Percentiles rank a stretch among this genome's conserved stretches.
Conservation (phyloP, 2,797 vertebrate genomes). For the Brachymystax lenok region DNA sequence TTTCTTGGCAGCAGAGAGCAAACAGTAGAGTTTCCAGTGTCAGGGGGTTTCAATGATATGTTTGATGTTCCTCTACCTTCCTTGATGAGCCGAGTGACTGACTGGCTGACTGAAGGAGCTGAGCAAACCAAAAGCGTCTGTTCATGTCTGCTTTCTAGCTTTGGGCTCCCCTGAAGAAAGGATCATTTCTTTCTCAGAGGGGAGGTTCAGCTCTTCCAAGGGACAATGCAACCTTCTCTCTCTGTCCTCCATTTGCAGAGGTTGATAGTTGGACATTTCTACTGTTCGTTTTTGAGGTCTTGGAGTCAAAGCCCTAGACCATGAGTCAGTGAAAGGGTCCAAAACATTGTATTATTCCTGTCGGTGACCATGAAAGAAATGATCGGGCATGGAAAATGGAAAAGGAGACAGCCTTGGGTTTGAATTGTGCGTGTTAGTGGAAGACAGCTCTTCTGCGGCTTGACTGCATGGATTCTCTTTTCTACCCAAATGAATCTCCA, state of each 20-base stretch:
- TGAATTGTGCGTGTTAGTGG: too few relatives aligned
- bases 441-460: too few relatives aligned
- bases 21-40: background rate
- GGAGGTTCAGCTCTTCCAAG: background rate
- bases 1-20: background rate
- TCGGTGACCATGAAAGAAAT: background rate
- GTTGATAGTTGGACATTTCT: background rate
- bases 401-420: background rate
- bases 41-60: background rate
- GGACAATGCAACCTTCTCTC: background rate
- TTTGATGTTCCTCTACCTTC: background rate
- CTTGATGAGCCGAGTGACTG: background rate
- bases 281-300: background rate
- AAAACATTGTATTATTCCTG: background rate
- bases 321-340: background rate
- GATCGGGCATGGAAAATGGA: background rate
- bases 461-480: too few relatives aligned
- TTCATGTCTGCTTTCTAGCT: constrained; percentile 28
- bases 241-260: background rate
- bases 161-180: constrained; percentile 11
- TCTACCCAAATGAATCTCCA: too few relatives aligned
- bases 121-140: constrained; percentile 20
- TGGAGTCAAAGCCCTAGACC: background rate
- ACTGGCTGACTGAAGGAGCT: constrained; percentile 12
- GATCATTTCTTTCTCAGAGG: constrained; percentile 14